Evolutionary conservation across 2,888 invertebrate species (phyloP).

Genomic region (Diadegma fenestrale): DNA sequence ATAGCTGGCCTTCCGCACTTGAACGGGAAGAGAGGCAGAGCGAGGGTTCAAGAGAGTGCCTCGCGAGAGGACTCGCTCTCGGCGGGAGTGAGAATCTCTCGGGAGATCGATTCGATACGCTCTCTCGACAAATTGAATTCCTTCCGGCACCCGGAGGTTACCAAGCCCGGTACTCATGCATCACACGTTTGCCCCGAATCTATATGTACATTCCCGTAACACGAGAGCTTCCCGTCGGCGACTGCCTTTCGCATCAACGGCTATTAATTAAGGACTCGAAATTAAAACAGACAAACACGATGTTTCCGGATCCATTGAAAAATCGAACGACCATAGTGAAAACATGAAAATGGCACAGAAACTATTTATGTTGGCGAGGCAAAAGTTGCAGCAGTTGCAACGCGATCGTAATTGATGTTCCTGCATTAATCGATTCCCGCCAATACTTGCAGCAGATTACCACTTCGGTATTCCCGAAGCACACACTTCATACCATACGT

Average conservation of each 20-base stretch:
- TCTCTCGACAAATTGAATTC: constrained; percentile 67
- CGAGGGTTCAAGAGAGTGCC: constrained; percentile 37
- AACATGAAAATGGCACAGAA: not conserved
- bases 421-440: constrained; percentile 51
- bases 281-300: constrained; percentile 56
- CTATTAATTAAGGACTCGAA: constrained; percentile 60
- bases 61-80: constrained; percentile 44
- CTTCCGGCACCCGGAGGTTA: constrained; percentile 61
- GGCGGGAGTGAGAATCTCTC: constrained; percentile 52
- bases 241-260: constrained; percentile 40
- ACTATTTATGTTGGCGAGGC: not conserved
- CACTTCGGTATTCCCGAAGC: constrained; percentile 29
- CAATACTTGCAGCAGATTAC: constrained; percentile 44
- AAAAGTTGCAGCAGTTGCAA: not conserved
- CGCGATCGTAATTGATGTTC: constrained; percentile 46
- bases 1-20: constrained; percentile 45
- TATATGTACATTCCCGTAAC: not conserved
- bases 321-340: not conserved
- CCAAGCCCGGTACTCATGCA: constrained; percentile 53
- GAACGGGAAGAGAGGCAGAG: constrained; percentile 5
- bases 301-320: constrained; percentile 39
- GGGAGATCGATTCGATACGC: constrained; percentile 64
- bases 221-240: not conserved
- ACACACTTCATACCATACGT: not conserved
- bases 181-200: constrained; percentile 42